Conservation (phyloP, 2,797 vertebrate genomes). For the Sebastes matsubarae region DNA sequence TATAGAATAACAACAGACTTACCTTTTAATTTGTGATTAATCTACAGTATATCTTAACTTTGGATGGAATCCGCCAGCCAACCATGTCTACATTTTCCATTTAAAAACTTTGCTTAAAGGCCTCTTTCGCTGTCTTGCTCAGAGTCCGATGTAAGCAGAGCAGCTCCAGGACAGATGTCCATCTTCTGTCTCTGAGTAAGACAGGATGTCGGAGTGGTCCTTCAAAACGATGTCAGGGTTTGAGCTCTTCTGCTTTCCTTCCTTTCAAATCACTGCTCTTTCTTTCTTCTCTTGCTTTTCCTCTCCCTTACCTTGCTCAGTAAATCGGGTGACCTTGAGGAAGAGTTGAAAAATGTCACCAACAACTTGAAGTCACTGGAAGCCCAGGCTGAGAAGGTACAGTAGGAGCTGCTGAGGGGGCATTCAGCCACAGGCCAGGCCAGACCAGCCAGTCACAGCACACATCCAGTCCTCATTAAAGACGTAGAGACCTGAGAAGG, state of each 20-base stretch:
- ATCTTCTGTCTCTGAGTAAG: neutral
- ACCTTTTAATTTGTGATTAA: neutral
- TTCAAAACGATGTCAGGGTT: constrained; percentile 7
- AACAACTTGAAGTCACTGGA: constrained; percentile 99
- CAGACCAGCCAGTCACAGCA: neutral
- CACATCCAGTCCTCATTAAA: neutral
- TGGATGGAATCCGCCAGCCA: neutral
- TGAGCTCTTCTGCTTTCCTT: constrained; percentile 58
- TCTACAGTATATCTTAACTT: neutral
- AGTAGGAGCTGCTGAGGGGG: constrained; percentile 15
- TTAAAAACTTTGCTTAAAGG: neutral
- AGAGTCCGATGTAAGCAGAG: neutral
- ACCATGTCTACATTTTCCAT: neutral
- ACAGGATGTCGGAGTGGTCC: neutral
- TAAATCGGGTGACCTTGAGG: constrained; percentile 99
- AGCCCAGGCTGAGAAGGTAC: constrained; percentile 91
- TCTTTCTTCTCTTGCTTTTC: constrained; percentile 71
- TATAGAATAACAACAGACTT: neutral
- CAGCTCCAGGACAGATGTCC: neutral
- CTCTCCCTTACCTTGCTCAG: constrained; percentile 78
- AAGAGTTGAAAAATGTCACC: constrained; percentile 99
- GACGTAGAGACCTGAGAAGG: neutral
- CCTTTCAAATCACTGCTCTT: constrained; percentile 72
- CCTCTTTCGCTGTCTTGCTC: neutral
- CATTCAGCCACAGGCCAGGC: neutral